These are phyloP conservation scores for Campylomormyrus tamandua DNA, from an alignment of 2,113 vertebrate species.

Conservation along the genomic window DNA sequence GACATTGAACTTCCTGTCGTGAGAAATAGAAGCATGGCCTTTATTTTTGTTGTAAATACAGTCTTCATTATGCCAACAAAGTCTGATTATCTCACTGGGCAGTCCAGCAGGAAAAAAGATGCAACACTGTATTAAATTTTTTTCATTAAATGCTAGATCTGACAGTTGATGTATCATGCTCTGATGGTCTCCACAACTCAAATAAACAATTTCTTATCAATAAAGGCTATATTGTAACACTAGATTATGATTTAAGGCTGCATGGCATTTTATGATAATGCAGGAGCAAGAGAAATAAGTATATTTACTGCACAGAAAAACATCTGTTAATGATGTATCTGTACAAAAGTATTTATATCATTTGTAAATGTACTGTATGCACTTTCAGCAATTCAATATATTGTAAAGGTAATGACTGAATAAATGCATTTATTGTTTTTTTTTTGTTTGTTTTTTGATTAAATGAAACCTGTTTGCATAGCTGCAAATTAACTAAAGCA, in stretches of 20 bases:
- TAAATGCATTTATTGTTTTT: background rate
- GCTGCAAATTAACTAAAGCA: background rate
- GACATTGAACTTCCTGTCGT: slow-evolving; percentile 3
- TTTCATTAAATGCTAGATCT: slow-evolving; percentile 8
- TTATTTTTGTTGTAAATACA: slow-evolving; percentile 6
- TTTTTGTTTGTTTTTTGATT: background rate
- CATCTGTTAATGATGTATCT: background rate
- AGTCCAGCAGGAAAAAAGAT: background rate
- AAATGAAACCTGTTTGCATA: background rate
- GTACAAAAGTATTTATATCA: background rate
- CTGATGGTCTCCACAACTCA: background rate
- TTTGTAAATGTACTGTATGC: background rate
- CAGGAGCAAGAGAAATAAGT: background rate
- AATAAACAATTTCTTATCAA: slow-evolving; percentile 14
- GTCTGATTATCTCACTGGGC: background rate
- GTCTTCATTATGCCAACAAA: background rate
- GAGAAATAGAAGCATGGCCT: slow-evolving; percentile 5
- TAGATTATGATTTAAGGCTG: background rate
- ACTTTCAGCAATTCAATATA: background rate
- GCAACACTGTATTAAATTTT: background rate
- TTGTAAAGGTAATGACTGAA: background rate
- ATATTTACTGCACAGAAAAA: background rate
- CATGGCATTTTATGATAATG: background rate
- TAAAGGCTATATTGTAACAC: background rate
- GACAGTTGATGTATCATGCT: background rate